Evolutionary conservation across 1,140 invertebrate species (phyloP).

Genomic region (Dinoponera quadriceps): DNA sequence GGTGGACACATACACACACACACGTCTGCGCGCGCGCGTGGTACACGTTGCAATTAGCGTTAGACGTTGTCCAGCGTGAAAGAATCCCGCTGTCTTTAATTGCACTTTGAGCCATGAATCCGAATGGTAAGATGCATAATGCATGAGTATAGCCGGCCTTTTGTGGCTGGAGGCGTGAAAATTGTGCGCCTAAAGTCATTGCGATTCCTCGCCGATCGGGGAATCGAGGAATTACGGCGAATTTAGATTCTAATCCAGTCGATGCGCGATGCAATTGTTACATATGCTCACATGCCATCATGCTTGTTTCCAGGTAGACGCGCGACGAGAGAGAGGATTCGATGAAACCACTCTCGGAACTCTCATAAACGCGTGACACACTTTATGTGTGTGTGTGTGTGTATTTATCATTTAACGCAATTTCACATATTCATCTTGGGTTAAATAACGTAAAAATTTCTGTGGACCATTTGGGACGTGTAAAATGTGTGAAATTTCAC

Average conservation of each 20-base stretch:
- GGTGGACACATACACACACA: no score
- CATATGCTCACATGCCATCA: slow-evolving; percentile 74
- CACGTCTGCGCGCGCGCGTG: no score
- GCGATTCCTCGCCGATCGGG: slow-evolving; percentile 69
- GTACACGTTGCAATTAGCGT: slow-evolving; percentile 28
- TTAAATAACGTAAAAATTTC: not conserved
- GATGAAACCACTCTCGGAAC: slow-evolving; percentile 49
- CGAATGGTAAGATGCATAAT: slow-evolving; percentile 58
- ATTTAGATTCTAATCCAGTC: slow-evolving; percentile 72
- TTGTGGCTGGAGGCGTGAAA: slow-evolving; percentile 69
- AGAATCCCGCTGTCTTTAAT: slow-evolving; percentile 55
- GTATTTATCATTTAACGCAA: not conserved
- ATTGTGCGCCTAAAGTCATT: slow-evolving; percentile 69
- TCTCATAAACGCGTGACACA: slow-evolving; percentile 3
- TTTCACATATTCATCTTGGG: not conserved
- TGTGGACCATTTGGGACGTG: no score
- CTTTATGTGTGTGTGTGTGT: not conserved
- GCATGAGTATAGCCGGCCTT: slow-evolving; percentile 58
- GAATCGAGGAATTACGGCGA: slow-evolving; percentile 73
- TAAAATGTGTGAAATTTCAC: no score
- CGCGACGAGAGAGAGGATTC: slow-evolving; percentile 48
- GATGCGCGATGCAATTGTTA: slow-evolving; percentile 72
- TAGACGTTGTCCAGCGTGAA: slow-evolving; percentile 27
- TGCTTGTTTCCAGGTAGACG: slow-evolving; percentile 70
- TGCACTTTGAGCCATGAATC: slow-evolving; percentile 53